phyloP scores from a whole-genome alignment of 2,888 invertebrate genomes.

The Agrochola lota region DNA sequence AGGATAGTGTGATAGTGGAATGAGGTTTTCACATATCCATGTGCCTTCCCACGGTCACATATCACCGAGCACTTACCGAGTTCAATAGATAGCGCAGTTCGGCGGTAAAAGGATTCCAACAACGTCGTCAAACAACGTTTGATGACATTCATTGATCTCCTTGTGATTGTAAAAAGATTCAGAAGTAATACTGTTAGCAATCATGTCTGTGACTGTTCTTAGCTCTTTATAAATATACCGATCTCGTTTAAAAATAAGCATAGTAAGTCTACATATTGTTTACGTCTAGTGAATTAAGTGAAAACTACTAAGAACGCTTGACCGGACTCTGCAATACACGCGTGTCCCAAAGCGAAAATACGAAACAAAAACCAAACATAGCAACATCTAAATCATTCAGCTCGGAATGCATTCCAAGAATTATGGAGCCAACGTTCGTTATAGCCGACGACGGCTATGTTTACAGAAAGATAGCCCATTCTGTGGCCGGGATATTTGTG shows the following conservation, averaged over 20 bases:
- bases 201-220: background rate
- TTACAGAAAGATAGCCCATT: slow-evolving; percentile 32
- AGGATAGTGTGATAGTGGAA: background rate
- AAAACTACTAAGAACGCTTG: background rate
- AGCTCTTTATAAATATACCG: background rate
- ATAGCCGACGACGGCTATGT: slow-evolving; percentile 19
- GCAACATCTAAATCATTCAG: slow-evolving; percentile 56
- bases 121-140: slow-evolving; percentile 13
- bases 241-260: background rate
- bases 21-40: background rate
- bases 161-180: background rate
- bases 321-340: background rate
- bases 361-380: slow-evolving; percentile 33
- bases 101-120: background rate
- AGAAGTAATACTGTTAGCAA: background rate
- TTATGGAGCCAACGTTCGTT: slow-evolving; percentile 39
- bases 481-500: slow-evolving; percentile 1
- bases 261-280: background rate
- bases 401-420: slow-evolving; percentile 48
- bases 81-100: background rate
- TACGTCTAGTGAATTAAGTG: background rate
- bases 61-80: background rate
- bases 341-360: slow-evolving; percentile 29
- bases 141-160: background rate
- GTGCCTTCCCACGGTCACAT: too few relatives aligned